These are phyloP conservation scores for Todus mexicanus DNA, from an alignment of 2,797 vertebrate species.

Conservation along the genomic window DNA sequence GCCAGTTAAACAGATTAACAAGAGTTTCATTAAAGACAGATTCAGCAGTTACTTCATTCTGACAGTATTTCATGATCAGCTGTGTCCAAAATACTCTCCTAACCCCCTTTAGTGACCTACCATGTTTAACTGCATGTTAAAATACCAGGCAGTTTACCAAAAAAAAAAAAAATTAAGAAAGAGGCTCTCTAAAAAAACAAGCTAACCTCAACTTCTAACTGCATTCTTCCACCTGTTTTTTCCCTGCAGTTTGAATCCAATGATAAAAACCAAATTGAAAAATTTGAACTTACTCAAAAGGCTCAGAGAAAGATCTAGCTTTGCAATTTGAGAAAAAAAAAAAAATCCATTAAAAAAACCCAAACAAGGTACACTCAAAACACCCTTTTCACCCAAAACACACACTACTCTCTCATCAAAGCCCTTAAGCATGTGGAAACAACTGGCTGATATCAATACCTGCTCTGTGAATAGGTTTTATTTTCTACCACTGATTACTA, in stretches of 20 bases:
- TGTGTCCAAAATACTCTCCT: neutral
- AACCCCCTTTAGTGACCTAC: neutral
- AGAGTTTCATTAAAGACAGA: neutral
- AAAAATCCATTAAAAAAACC: neutral
- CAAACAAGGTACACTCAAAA: neutral
- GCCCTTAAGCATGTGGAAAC: neutral
- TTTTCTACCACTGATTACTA: neutral
- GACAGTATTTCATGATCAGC: neutral
- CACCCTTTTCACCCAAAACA: neutral
- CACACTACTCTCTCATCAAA: neutral
- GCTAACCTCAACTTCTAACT: neutral
- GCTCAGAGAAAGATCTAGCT: neutral
- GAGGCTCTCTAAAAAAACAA: neutral
- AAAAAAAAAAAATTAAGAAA: neutral
- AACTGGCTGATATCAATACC: neutral
- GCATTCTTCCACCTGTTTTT: neutral
- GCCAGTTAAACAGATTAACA: constrained; percentile 21
- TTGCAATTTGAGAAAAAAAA: neutral
- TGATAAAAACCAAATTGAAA: neutral
- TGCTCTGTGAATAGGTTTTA: neutral
- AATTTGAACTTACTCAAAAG: neutral
- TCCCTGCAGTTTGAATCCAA: neutral
- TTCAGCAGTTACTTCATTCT: constrained; percentile 12
- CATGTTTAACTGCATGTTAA: neutral
- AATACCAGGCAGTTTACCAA: neutral